Conservation (phyloP, 2,888 invertebrate species). For the Drosophila pegasa region DNA sequence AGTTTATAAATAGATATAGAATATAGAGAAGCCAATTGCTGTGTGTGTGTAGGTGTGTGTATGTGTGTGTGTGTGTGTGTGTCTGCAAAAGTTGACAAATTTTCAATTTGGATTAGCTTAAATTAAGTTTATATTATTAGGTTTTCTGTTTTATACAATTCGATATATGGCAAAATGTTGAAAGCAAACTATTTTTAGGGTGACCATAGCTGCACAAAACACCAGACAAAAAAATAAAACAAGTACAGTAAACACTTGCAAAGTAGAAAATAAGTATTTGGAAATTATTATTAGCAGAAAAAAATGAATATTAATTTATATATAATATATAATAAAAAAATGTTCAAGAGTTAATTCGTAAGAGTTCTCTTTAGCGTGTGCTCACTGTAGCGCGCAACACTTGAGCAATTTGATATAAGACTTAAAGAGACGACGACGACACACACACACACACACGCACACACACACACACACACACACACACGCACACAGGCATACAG, state of each 20-base stretch:
- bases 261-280: not conserved
- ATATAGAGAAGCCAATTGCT: conserved; percentile 32
- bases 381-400: not conserved
- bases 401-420: not conserved
- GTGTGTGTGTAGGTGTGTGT: not conserved
- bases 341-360: not conserved
- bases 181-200: conserved; percentile 10
- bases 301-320: no score
- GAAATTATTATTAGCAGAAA: not conserved
- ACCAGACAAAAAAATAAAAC: not conserved
- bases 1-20: conserved; percentile 12
- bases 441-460: not conserved
- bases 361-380: not conserved
- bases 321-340: no score
- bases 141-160: not conserved
- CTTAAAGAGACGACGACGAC: not conserved
- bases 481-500: not conserved
- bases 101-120: conserved; percentile 64
- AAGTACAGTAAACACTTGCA: not conserved
- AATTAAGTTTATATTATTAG: conserved; percentile 53
- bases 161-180: not conserved
- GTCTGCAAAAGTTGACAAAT: conserved; percentile 16
- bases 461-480: not conserved
- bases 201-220: conserved; percentile 15
- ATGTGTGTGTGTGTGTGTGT: conserved; percentile 9